Evolutionary conservation across 1,140 invertebrate species (phyloP).

Genomic region (Drosophila azteca): DNA sequence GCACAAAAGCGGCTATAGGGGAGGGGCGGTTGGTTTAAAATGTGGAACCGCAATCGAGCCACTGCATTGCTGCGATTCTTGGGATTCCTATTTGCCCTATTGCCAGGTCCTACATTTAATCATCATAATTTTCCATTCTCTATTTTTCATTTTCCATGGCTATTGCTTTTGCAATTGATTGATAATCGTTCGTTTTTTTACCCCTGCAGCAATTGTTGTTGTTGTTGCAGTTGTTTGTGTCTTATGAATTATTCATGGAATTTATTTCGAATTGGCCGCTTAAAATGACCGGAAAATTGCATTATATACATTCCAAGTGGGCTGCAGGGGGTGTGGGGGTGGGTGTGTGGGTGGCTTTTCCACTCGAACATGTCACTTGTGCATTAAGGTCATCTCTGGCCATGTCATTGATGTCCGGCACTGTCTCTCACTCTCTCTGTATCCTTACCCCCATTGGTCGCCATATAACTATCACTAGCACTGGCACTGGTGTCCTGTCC

Average conservation of each 20-base stretch:
- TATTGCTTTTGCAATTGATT: slow-evolving; percentile 58
- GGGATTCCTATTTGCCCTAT: too few species aligned
- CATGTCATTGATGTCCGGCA: slow-evolving; percentile 29
- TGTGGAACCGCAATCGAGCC: slow-evolving; percentile 28
- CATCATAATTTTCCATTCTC: slow-evolving; percentile 59
- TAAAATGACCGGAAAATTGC: slow-evolving; percentile 69
- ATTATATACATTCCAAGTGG: slow-evolving; percentile 39
- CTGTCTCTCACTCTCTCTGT: slow-evolving; percentile 11
- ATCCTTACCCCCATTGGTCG: too few species aligned
- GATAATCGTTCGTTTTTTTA: slow-evolving; percentile 39
- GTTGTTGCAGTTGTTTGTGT: slow-evolving; percentile 13
- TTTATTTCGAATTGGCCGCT: slow-evolving; percentile 48
- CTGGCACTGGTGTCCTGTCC: too few species aligned
- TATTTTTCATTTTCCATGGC: slow-evolving; percentile 53
- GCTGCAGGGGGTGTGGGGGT: slow-evolving; percentile 13
- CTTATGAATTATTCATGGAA: slow-evolving; percentile 50
- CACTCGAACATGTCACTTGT: slow-evolving; percentile 52
- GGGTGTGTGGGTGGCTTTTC: slow-evolving; percentile 15
- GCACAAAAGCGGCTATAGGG: too few species aligned
- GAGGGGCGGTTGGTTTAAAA: neutral
- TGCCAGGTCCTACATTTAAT: neutral
- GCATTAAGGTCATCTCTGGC: slow-evolving; percentile 49
- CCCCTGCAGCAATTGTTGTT: neutral
- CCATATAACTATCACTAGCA: too few species aligned
- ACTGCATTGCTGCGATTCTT: slow-evolving; percentile 8